Percentiles rank a stretch among this genome's conserved stretches.
Evolutionary conservation across 2,113 vertebrate genomes (phyloP).

Genomic region (Sceloporus undulatus): DNA sequence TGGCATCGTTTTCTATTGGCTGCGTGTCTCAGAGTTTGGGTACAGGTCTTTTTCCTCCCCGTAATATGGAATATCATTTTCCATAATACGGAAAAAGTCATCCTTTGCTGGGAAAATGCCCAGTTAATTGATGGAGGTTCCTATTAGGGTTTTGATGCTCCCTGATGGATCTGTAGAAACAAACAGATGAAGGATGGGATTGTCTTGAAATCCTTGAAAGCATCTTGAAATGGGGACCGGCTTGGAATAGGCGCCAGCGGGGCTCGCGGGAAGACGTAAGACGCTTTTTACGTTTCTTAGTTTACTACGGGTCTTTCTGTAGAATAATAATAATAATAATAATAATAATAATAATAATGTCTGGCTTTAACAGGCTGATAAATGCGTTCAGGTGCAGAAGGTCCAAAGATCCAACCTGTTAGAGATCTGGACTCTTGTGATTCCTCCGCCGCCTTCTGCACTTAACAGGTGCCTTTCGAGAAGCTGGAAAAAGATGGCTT

Average conservation of each 20-base stretch:
- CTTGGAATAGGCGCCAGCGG: constrained; percentile 3
- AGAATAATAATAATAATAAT: constrained; percentile 22
- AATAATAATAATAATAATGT: neutral
- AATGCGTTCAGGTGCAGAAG: constrained; percentile 13
- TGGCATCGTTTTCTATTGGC: constrained; percentile 3
- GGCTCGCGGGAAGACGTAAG: neutral
- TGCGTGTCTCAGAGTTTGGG: neutral
- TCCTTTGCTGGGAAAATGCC: constrained; percentile 24
- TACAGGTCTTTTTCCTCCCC: neutral
- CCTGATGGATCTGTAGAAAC: neutral
- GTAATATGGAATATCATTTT: neutral
- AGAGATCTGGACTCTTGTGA: constrained; percentile 3
- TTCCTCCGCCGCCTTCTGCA: constrained; percentile 69
- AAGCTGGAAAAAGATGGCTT: constrained; percentile 54
- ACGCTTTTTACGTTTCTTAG: constrained; percentile 8
- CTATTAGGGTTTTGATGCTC: neutral
- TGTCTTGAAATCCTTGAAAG: neutral
- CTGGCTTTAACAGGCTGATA: constrained; percentile 9
- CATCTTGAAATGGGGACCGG: neutral
- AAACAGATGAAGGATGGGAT: neutral
- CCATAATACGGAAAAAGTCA: neutral
- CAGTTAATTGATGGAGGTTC: neutral
- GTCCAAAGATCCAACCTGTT: constrained; percentile 2
- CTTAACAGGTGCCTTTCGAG: constrained; percentile 79
- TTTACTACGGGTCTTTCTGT: constrained; percentile 55